Evolutionary conservation across 2,113 vertebrate species (phyloP), one percentile per base, ranked within the genome.

Genomic region (Heterotis niloticus): DNA sequence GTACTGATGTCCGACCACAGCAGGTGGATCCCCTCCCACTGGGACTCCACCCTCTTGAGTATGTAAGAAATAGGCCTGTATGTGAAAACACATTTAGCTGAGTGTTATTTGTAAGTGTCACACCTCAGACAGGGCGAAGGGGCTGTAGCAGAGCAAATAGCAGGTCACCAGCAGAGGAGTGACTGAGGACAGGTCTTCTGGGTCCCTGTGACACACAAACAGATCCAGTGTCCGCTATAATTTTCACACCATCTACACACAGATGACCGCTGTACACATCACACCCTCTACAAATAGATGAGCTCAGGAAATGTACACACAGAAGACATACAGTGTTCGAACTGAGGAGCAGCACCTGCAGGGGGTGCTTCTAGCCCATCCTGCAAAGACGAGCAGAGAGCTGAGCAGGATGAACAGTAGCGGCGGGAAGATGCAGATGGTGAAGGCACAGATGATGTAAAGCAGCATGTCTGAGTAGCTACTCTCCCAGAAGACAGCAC

Each of bases 401-500:
- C 88, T 88, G 81, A 68, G 1, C n/a, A 90, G 0, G 77, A 92
- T 91, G 72, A 91, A 60, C 62, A 92, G 77, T 59, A 90, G 79
- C 5, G 87, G 90, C 24, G 88, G 34, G 76, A 90, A 87, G 79
- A 92, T 83, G 56, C 86, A 90, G 82, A 91, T 12, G 57, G 79
- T 84, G 79, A 92, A 90, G 14, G 86, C 78, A 73, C 90, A 90
- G 56, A 91, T 85, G 64, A 92, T 90, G 87, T 92, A 93, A 75
- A 89, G 81, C 83, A 90, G 60, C 92, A 92, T 91, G 86, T 92
- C 90, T 0, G 90, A 90, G 83, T 88, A 92, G 79, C 86, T 90
- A 83, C 69, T 85, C 80, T 90, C 89, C 92, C 91, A 92, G 82
- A 92, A 92, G 60, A 92, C 90, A 3, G 91, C 87, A 67, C 92